Base-by-base conservation (phyloP, 2,797 vertebrate species). In the Ptychobarbus kaznakovi region DNA sequence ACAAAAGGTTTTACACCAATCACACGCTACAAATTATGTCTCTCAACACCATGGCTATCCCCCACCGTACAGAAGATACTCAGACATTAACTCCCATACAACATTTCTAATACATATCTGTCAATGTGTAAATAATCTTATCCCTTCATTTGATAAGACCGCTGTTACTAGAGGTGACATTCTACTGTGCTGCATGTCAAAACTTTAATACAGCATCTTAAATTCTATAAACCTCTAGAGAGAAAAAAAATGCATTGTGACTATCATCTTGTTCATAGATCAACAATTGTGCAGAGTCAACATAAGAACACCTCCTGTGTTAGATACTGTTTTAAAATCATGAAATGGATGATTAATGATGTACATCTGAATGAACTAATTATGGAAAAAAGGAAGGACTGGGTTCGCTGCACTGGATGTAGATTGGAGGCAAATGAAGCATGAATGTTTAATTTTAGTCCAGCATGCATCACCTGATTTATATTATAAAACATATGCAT, bases 1-100 rank as follows among this genome's bases (percentile, higher is more conserved):
- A 25, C 53, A 40, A 73, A 42, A 3, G 12, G 20, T 80, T 83
- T 88, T 83, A 80, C 65, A 77, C 66, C 18, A 28, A 81, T 86
- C 79, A 83, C 53, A 70, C 76, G 82, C 42, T 35, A 40, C 51
- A 53, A 74, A 35, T 58, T 68, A 49, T 78, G 74, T 69, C 46
- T 61, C 76, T 77, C 63, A 81, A 53, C 13, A 66, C 69, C 38
- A n/a, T 16, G 3, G 5, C 35, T 16, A 46, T 1, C 9, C 66
- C 35, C 66, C 35, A 22, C 35, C 22, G 9, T 11, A 68, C 1
- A 11, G 18, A 68, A 68, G 66, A 68, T 18, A 68, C 22, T 68
- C 9, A 68, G 66, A 68, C 15, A 68, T 74, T 11, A 51, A 32
- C 72, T 32, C 28, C 46, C 16, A 22, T 12, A 35, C 9, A 53